Evolutionary conservation across 2,113 vertebrate species (phyloP).

Genomic region (Noctilio leporinus): DNA sequence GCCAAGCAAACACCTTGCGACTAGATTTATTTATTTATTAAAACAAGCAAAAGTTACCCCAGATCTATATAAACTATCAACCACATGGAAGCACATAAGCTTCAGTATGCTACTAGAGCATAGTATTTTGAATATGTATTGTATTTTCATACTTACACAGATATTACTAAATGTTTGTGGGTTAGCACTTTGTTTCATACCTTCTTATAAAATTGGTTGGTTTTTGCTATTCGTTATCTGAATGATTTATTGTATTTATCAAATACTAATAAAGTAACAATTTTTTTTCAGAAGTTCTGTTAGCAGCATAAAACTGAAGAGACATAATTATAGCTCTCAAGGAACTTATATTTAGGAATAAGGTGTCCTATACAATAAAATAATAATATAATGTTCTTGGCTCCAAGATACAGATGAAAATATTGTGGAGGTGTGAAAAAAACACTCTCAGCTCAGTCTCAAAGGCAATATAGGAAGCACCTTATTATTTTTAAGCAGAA

Average conservation of each 20-base stretch:
- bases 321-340: background rate
- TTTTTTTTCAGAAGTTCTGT: background rate
- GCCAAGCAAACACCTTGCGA: background rate
- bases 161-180: background rate
- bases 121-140: background rate
- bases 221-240: background rate
- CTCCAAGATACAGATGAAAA: background rate
- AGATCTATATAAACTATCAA: background rate
- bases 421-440: background rate
- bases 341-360: background rate
- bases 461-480: background rate
- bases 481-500: background rate
- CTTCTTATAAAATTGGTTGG: background rate
- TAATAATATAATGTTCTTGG: background rate
- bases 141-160: background rate
- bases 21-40: background rate
- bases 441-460: background rate
- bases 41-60: background rate
- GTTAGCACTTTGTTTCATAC: background rate
- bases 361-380: background rate
- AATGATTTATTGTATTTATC: background rate
- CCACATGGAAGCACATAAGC: background rate
- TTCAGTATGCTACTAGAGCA: background rate
- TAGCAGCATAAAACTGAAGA: background rate
- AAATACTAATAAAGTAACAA: background rate